Percentiles rank a stretch among this genome's conserved stretches.
Conservation (phyloP, 2,888 invertebrate species). For the Helobdella robusta region DNA sequence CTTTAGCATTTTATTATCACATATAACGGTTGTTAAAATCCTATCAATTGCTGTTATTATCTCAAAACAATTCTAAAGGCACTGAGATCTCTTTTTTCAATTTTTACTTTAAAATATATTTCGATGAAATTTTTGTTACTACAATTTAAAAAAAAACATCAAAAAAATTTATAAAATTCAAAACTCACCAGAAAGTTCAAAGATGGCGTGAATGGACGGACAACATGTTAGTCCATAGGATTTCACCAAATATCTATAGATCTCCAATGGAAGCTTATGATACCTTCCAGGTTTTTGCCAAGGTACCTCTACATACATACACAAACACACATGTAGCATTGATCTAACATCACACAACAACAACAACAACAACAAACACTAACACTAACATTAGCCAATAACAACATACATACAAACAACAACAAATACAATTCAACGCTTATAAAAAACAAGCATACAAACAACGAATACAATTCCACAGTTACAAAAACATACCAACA, state of each 20-base stretch:
- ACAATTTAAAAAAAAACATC: too few species aligned
- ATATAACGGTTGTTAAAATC: neutral
- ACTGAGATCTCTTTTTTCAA: too few species aligned
- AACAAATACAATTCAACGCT: too few species aligned
- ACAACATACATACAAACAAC: neutral
- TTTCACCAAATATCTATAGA: constrained; percentile 94
- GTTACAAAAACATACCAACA: too few species aligned
- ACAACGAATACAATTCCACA: too few species aligned
- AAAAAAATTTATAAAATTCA: too few species aligned
- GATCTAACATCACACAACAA: neutral
- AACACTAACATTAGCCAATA: neutral
- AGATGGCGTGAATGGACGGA: constrained; percentile 95
- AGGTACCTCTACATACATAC: neutral
- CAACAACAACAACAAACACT: neutral
- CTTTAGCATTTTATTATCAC: neutral
- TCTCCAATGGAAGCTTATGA: constrained; percentile 72
- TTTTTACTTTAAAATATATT: too few species aligned
- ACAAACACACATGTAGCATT: neutral
- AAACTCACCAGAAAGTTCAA: constrained; percentile 74
- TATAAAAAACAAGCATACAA: too few species aligned
- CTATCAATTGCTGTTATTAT: too few species aligned
- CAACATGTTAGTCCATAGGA: constrained; percentile 73
- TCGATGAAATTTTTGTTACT: too few species aligned
- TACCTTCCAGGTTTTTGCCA: constrained; percentile 71
- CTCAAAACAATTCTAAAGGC: too few species aligned